Evolutionary conservation across 1,140 invertebrate genomes (phyloP).

Genomic region (Pseudachorutes palmiensis): DNA sequence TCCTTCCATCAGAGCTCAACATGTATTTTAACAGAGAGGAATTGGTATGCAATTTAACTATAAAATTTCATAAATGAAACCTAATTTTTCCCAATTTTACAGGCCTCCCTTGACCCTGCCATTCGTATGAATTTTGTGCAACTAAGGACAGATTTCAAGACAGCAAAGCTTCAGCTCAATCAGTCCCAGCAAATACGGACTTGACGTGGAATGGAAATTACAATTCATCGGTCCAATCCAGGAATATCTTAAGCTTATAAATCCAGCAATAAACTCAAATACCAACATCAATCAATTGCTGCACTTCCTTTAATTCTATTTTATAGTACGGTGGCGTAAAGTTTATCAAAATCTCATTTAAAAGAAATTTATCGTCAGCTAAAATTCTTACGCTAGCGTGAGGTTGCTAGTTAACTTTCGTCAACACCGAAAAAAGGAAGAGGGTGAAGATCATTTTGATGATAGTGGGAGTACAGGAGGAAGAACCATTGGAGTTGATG

Average conservation of each 20-base stretch:
- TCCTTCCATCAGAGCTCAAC: conserved; percentile 90
- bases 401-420: neutral
- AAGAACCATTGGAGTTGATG: too few relatives aligned
- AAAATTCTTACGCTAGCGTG: neutral
- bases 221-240: too few relatives aligned
- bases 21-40: conserved; percentile 91
- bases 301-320: too few relatives aligned
- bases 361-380: neutral
- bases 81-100: conserved; percentile 38
- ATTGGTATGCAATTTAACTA: conserved; percentile 56
- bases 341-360: neutral
- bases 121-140: conserved; percentile 87
- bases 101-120: conserved; percentile 77
- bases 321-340: too few relatives aligned
- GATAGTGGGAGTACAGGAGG: too few relatives aligned
- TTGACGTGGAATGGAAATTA: neutral
- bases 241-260: too few relatives aligned
- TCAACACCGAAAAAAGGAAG: neutral
- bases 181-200: neutral
- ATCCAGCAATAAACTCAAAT: too few relatives aligned
- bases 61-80: neutral
- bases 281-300: too few relatives aligned
- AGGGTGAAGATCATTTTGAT: neutral
- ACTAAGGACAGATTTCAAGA: conserved; percentile 83
- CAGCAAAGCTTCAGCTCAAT: conserved; percentile 39